phyloP scores from a whole-genome alignment of 2,888 invertebrate genomes.

The Argyresthia goedartella region DNA sequence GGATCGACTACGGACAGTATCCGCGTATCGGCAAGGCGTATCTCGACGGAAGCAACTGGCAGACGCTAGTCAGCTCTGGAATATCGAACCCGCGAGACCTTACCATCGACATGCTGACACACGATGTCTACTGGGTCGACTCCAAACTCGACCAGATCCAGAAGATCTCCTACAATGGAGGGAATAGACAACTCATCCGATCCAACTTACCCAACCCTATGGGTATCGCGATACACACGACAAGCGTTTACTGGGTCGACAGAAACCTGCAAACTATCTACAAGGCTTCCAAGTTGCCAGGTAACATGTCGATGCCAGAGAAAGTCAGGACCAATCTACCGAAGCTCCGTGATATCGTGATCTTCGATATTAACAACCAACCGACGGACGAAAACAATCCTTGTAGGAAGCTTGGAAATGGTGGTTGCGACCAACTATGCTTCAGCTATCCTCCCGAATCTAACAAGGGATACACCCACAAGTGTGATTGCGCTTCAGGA shows the following conservation, averaged over 20 bases:
- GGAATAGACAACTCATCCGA: constrained; percentile 84
- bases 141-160: constrained; percentile 95
- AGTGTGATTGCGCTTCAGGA: constrained; percentile 95
- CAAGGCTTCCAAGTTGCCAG: constrained; percentile 82
- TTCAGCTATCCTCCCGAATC: constrained; percentile 88
- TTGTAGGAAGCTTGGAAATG: constrained; percentile 80
- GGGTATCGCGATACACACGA: constrained; percentile 89
- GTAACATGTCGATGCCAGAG: constrained; percentile 77
- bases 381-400: constrained; percentile 87
- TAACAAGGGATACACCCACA: constrained; percentile 67
- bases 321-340: constrained; percentile 86
- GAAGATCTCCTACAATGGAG: constrained; percentile 87
- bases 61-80: constrained; percentile 88
- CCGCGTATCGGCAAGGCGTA: constrained; percentile 92
- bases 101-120: constrained; percentile 92
- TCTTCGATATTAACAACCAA: constrained; percentile 91
- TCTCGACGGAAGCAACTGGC: constrained; percentile 90
- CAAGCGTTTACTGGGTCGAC: constrained; percentile 95
- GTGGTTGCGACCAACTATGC: constrained; percentile 94
- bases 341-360: constrained; percentile 89
- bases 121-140: constrained; percentile 98
- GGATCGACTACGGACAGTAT: constrained; percentile 98
- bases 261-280: constrained; percentile 88
- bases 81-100: constrained; percentile 92
- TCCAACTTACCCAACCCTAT: constrained; percentile 93